Evolutionary conservation across 2,797 vertebrate species (phyloP).

Genomic region (Acanthis flammea): DNA sequence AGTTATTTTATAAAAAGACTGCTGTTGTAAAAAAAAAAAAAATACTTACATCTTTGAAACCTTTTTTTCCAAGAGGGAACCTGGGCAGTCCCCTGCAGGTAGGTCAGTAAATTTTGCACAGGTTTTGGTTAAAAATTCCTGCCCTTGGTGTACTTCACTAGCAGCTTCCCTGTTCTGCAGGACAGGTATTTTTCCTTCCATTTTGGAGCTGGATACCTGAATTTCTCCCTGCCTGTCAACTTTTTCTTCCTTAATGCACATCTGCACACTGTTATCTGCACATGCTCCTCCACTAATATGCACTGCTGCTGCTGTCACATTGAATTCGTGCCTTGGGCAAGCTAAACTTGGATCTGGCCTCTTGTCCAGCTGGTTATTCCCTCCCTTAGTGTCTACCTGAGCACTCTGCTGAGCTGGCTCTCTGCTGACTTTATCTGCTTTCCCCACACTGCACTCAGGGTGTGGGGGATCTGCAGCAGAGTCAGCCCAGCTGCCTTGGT

Average conservation of each 20-base stretch:
- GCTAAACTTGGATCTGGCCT: not conserved
- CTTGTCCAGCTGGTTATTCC: not conserved
- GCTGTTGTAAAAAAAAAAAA: not conserved
- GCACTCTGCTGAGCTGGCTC: not conserved
- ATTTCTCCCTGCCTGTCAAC: not conserved
- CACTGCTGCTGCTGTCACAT: not conserved
- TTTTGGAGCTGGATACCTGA: not conserved
- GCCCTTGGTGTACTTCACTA: not conserved
- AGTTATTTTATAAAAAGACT: not conserved
- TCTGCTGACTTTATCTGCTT: not conserved
- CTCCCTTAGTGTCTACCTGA: not conserved
- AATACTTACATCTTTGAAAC: conserved; percentile 51
- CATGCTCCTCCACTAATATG: not conserved
- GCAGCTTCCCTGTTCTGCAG: not conserved
- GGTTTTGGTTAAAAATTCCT: conserved; percentile 48
- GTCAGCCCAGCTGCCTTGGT: not conserved
- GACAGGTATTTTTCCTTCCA: not conserved
- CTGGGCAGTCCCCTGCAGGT: conserved; percentile 15
- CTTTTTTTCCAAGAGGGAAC: not conserved
- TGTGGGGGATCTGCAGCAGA: not conserved
- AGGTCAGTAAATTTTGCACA: conserved; percentile 52
- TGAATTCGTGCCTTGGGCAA: not conserved
- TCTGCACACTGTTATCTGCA: not conserved
- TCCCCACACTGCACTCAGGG: not conserved
- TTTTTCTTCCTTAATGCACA: not conserved